Evolutionary conservation across 2,113 vertebrate genomes (phyloP).

Genomic region (Lamprologus tigripictilis): DNA sequence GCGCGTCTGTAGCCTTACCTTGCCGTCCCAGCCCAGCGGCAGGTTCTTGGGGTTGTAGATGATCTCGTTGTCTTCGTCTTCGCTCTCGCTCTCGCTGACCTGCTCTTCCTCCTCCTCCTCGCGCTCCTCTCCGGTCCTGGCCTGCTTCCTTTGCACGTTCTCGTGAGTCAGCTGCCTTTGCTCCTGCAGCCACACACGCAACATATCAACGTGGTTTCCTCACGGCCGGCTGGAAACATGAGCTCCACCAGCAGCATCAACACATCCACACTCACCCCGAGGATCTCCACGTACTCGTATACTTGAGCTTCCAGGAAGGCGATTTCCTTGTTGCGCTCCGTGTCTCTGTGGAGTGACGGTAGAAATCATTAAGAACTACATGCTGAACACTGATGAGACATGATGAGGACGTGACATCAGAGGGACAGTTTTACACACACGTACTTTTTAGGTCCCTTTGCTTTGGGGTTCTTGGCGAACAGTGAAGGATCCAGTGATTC

Average conservation of each 20-base stretch:
- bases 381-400: background rate
- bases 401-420: background rate
- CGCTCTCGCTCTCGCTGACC: conserved; percentile 95
- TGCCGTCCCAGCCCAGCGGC: conserved; percentile 96
- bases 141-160: conserved; percentile 96
- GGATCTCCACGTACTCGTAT: conserved; percentile 94
- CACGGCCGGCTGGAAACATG: rapidly evolving
- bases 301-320: conserved; percentile 94
- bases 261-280: conserved; percentile 79
- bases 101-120: conserved; percentile 98
- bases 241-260: background rate
- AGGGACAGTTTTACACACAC: background rate
- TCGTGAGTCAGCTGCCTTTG: conserved; percentile 95
- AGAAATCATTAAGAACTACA: background rate
- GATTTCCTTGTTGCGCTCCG: conserved; percentile 93
- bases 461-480: conserved; percentile 95
- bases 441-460: conserved; percentile 93
- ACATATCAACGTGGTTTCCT: background rate
- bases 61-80: conserved; percentile 97
- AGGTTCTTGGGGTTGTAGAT: conserved; percentile 99
- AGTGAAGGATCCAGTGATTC: conserved; percentile 89
- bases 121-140: conserved; percentile 92
- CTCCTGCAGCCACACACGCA: conserved; percentile 68
- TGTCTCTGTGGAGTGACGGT: conserved; percentile 75
- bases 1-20: conserved; percentile 67